Conservation (phyloP, 2,797 vertebrate species). For the Typhlichthys eigenmanni region DNA sequence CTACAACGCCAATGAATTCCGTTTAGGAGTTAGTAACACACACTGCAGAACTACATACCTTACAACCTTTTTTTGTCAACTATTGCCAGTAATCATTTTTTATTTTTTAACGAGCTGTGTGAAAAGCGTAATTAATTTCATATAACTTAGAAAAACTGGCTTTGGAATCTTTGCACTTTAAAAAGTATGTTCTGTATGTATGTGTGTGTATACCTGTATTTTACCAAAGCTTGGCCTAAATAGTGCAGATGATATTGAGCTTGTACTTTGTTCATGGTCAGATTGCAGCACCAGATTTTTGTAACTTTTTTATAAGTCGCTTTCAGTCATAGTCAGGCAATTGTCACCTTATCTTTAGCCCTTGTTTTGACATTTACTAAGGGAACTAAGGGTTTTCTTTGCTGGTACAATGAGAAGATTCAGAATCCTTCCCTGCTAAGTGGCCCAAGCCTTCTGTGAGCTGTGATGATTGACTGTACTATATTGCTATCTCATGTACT, state of each 20-base stretch:
- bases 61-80: neutral
- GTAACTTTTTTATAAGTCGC: conserved; percentile 25
- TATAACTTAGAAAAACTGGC: conserved; percentile 1
- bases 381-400: conserved; percentile 2
- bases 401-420: conserved; percentile 5
- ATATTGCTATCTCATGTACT: conserved; percentile 51
- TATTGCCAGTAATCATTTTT: neutral
- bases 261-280: conserved; percentile 32
- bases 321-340: conserved; percentile 14
- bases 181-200: neutral
- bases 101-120: conserved; percentile 9
- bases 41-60: conserved; percentile 6
- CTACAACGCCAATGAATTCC: conserved; percentile 1
- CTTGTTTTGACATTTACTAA: conserved; percentile 20
- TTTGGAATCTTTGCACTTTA: conserved; percentile 13
- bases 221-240: conserved; percentile 33
- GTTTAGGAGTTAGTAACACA: neutral
- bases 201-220: conserved; percentile 21
- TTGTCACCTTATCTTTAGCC: neutral
- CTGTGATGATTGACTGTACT: conserved; percentile 51
- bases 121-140: conserved; percentile 24
- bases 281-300: conserved; percentile 30
- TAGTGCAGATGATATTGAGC: conserved; percentile 25
- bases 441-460: conserved; percentile 27
- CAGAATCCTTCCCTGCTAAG: conserved; percentile 17